phyloP scores from a whole-genome alignment of 2,888 invertebrate genomes.

The Griposia aprilina region DNA sequence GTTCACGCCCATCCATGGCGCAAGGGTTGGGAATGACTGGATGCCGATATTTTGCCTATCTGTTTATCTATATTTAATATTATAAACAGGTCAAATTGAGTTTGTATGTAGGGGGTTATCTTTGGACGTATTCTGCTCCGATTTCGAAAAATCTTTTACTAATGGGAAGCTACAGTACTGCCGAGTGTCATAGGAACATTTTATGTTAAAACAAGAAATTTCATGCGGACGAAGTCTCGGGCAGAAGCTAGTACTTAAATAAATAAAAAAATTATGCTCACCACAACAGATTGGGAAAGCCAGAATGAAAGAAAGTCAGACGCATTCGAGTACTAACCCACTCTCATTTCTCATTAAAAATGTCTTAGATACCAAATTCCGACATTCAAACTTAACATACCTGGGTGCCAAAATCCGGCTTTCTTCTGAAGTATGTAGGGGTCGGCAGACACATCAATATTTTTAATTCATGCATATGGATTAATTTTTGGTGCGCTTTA shows the following conservation, averaged over 20 bases:
- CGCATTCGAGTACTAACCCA: neutral
- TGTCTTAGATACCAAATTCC: slow-evolving; percentile 22
- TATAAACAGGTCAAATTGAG: too few relatives aligned
- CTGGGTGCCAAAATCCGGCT: slow-evolving; percentile 11
- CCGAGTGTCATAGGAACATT: too few relatives aligned
- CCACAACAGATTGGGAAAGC: neutral
- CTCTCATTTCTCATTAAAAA: slow-evolving; percentile 30
- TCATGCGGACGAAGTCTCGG: neutral
- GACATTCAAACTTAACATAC: neutral
- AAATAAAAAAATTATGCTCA: neutral
- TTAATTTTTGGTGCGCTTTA: slow-evolving; percentile 3
- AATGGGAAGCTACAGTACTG: too few relatives aligned
- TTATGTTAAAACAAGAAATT: too few relatives aligned
- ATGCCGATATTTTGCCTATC: too few relatives aligned
- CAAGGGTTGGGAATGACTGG: too few relatives aligned
- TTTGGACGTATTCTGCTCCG: too few relatives aligned
- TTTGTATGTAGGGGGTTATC: too few relatives aligned
- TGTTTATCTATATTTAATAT: too few relatives aligned
- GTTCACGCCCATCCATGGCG: neutral
- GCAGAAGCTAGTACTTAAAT: neutral
- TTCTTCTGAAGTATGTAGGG: slow-evolving; percentile 25
- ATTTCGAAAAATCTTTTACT: neutral
- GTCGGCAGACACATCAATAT: neutral
- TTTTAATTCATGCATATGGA: neutral
- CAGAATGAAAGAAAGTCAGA: neutral